Percentiles rank a stretch among this genome's conserved stretches.
Evolutionary conservation across 2,888 invertebrate species (phyloP).

Genomic region (Aporophyla nigra): DNA sequence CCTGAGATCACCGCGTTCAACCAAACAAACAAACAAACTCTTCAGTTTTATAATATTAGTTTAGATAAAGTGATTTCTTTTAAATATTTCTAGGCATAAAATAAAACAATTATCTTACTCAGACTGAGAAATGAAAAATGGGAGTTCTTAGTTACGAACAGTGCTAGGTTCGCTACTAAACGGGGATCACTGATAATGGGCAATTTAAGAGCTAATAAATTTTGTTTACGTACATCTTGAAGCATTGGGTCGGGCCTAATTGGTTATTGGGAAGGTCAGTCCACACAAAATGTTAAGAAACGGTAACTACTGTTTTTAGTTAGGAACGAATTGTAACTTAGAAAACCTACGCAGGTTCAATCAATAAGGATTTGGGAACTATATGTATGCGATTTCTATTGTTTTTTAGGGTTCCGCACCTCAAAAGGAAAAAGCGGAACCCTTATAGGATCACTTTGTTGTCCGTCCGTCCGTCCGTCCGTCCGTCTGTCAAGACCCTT

Average conservation of each 20-base stretch:
- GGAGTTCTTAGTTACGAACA: constrained; percentile 49
- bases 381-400: no score
- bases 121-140: constrained; percentile 60
- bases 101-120: constrained; percentile 28
- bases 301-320: constrained; percentile 11
- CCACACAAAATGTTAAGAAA: constrained; percentile 18
- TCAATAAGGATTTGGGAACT: neutral
- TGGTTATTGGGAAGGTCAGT: constrained; percentile 35
- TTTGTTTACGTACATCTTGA: constrained; percentile 49
- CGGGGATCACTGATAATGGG: constrained; percentile 59
- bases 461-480: no score
- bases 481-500: no score
- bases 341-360: neutral
- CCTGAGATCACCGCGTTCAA: no score
- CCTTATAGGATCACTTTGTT: no score
- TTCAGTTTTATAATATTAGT: no score
- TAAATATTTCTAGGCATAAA: neutral
- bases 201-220: constrained; percentile 64
- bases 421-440: no score
- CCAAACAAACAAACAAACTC: no score
- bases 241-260: constrained; percentile 35
- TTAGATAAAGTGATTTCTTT: neutral
- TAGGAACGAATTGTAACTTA: neutral
- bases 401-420: no score
- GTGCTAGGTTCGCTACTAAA: constrained; percentile 33